Percentiles rank a stretch among this genome's conserved stretches.
Conservation (phyloP, 2,888 invertebrate species). For the Drosophila nr. medialis region DNA sequence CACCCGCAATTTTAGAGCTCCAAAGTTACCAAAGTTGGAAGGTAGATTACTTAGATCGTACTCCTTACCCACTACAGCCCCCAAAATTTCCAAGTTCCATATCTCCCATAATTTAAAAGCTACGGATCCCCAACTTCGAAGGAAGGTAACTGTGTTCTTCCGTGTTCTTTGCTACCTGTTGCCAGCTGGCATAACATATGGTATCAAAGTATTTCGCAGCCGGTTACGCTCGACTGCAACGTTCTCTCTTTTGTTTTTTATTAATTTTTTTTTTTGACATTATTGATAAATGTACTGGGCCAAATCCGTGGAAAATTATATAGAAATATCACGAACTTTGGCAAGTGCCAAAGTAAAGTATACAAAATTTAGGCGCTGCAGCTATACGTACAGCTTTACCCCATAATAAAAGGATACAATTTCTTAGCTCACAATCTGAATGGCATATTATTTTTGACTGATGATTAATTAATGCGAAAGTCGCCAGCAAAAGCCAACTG, state of each 20-base stretch:
- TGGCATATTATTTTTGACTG: constrained; percentile 66
- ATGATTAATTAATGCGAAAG: constrained; percentile 74
- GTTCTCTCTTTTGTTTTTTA: not conserved
- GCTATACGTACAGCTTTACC: constrained; percentile 13
- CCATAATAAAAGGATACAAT: constrained; percentile 60
- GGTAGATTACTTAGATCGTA: too few relatives aligned
- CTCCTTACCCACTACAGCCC: too few relatives aligned
- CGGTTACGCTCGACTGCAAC: not conserved
- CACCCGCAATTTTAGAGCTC: too few relatives aligned
- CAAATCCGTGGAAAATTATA: constrained; percentile 65
- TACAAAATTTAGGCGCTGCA: constrained; percentile 21
- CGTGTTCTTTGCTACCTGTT: too few relatives aligned
- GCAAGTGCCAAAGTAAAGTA: constrained; percentile 3
- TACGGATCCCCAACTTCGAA: too few relatives aligned
- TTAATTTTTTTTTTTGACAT: constrained; percentile 56
- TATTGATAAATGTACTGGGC: constrained; percentile 70
- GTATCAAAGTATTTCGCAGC: too few relatives aligned
- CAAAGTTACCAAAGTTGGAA: too few relatives aligned
- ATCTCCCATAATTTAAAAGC: too few relatives aligned
- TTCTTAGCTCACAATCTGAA: constrained; percentile 56
- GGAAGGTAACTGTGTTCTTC: too few relatives aligned
- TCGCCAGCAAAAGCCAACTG: constrained; percentile 38
- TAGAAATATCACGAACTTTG: constrained; percentile 62
- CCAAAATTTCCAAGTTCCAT: too few relatives aligned
- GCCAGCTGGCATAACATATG: too few relatives aligned